Percentiles rank a stretch among this genome's conserved stretches.
These are phyloP conservation scores for Colossoma macropomum DNA, from an alignment of 2,113 vertebrate species.

Conservation along the genomic window DNA sequence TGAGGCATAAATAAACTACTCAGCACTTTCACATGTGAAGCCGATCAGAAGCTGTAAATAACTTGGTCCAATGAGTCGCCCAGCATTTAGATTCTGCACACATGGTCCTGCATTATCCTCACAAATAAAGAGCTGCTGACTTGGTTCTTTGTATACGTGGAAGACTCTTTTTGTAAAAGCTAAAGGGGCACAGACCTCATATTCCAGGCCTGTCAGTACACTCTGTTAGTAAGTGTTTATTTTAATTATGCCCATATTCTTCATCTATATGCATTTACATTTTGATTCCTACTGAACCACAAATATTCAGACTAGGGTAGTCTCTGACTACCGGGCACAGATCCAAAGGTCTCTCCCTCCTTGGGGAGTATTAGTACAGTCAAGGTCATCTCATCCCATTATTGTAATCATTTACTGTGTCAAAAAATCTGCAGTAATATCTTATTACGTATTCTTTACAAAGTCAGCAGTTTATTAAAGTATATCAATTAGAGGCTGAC, in stretches of 20 bases:
- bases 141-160: neutral
- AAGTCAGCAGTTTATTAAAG: neutral
- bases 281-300: neutral
- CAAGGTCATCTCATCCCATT: conserved; percentile 5
- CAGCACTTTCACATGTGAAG: conserved; percentile 21
- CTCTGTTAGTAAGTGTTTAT: too few species aligned
- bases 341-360: neutral
- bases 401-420: neutral
- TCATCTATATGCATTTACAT: too few species aligned
- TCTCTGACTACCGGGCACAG: neutral
- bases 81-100: conserved; percentile 29
- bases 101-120: conserved; percentile 3
- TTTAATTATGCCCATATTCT: neutral
- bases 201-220: neutral
- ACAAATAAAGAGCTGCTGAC: conserved; percentile 16
- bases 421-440: neutral
- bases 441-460: neutral
- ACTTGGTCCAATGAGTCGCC: neutral
- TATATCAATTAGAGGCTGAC: neutral
- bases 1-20: conserved; percentile 29
- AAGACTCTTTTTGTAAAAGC: neutral
- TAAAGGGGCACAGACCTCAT: neutral
- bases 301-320: neutral
- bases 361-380: neutral
- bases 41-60: conserved; percentile 14